Conservation (phyloP, 1,140 invertebrate genomes). For the Tribolium madens region DNA sequence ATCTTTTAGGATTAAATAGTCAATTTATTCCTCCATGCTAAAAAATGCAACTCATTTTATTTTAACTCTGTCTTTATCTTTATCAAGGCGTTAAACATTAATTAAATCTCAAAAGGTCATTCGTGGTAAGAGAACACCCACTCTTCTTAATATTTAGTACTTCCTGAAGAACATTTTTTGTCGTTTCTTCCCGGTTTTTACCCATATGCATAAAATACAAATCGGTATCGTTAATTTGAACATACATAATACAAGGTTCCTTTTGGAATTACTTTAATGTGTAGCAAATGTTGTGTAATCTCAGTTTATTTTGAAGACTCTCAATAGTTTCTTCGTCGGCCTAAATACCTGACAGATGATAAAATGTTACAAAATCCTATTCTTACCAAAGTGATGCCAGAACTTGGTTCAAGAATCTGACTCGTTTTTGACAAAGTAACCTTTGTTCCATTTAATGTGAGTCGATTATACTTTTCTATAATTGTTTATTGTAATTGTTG, state of each 20-base stretch:
- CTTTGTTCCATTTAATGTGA: background rate
- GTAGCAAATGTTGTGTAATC: background rate
- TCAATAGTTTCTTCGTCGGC: background rate
- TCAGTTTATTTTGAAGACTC: background rate
- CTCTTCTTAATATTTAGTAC: background rate
- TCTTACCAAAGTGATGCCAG: background rate
- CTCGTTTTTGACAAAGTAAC: background rate
- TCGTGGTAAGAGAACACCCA: background rate
- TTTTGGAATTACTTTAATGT: slow-evolving; percentile 5
- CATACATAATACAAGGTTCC: slow-evolving; percentile 4
- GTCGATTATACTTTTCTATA: background rate
- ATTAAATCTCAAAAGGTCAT: background rate
- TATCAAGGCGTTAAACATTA: too few relatives aligned
- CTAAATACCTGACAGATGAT: too few relatives aligned
- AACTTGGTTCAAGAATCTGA: background rate
- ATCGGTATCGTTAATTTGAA: slow-evolving; percentile 22
- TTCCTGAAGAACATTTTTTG: background rate
- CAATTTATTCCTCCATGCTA: too few relatives aligned
- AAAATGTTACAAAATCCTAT: too few relatives aligned
- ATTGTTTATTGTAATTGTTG: background rate
- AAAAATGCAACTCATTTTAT: too few relatives aligned
- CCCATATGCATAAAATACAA: slow-evolving; percentile 3
- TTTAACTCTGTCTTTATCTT: too few relatives aligned
- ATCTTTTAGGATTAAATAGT: too few relatives aligned
- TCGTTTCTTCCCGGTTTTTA: slow-evolving; percentile 6